Evolutionary conservation across 2,888 invertebrate genomes (phyloP).

Genomic region (Cordilura impudica): DNA sequence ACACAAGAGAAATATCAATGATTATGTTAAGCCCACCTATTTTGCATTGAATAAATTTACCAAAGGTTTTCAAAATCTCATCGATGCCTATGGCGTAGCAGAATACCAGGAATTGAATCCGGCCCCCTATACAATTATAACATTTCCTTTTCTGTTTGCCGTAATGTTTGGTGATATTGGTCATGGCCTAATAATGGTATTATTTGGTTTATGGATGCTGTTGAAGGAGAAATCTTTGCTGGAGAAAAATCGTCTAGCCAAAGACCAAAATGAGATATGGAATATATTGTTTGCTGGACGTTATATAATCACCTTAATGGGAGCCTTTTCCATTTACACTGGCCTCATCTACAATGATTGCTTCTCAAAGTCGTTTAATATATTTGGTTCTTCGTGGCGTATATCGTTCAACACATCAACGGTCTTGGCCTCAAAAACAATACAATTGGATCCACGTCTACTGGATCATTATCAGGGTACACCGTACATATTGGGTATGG

Average conservation of each 20-base stretch:
- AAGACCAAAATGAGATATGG: constrained; percentile 90
- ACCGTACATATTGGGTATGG: constrained; percentile 90
- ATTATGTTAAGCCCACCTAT: constrained; percentile 86
- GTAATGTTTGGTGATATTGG: constrained; percentile 98
- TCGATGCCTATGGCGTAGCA: constrained; percentile 96
- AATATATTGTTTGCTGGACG: constrained; percentile 97
- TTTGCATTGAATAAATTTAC: constrained; percentile 95
- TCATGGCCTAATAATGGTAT: constrained; percentile 90
- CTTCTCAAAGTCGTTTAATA: constrained; percentile 94
- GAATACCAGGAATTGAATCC: constrained; percentile 95
- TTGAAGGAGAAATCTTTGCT: constrained; percentile 86
- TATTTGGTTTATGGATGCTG: constrained; percentile 90
- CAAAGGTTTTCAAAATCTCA: constrained; percentile 86
- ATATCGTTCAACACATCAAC: constrained; percentile 79
- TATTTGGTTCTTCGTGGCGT: constrained; percentile 93
- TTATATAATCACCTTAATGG: constrained; percentile 98
- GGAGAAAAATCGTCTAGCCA: constrained; percentile 77
- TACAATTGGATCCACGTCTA: constrained; percentile 82
- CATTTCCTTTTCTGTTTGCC: constrained; percentile 96
- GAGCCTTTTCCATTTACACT: constrained; percentile 97
- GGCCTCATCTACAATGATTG: constrained; percentile 98
- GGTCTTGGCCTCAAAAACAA: constrained; percentile 74
- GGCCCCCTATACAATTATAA: constrained; percentile 90
- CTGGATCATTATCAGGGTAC: constrained; percentile 70
- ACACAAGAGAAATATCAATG: neutral